phyloP scores from a whole-genome alignment of 2,888 invertebrate species.

The Eupithecia subfuscata region DNA sequence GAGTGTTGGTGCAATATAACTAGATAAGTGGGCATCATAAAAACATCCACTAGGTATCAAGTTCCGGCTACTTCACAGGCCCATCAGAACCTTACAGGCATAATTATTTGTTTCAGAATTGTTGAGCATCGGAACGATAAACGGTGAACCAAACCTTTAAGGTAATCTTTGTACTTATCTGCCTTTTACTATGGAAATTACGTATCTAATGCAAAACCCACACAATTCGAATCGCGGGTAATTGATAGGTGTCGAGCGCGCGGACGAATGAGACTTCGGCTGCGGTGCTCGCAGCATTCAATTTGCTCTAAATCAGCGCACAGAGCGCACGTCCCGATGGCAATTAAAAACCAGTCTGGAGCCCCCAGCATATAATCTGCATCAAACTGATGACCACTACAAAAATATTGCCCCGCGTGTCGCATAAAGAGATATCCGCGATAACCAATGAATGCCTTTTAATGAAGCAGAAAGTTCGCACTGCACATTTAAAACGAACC shows the following conservation, averaged over 20 bases:
- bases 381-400: conserved; percentile 60
- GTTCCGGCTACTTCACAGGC: not conserved
- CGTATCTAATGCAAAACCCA: conserved; percentile 53
- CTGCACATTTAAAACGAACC: conserved; percentile 42
- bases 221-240: conserved; percentile 60
- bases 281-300: conserved; percentile 67
- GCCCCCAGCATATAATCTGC: conserved; percentile 67
- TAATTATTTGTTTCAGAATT: conserved; percentile 7
- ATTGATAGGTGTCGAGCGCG: conserved; percentile 65
- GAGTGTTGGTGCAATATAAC: conserved; percentile 40
- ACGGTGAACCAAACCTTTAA: not conserved
- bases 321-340: conserved; percentile 55
- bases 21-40: conserved; percentile 19
- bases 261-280: conserved; percentile 63
- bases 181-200: conserved; percentile 14
- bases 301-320: conserved; percentile 74
- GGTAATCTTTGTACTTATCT: conserved; percentile 4
- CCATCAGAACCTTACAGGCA: conserved; percentile 5
- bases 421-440: conserved; percentile 48
- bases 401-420: conserved; percentile 52
- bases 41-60: conserved; percentile 7
- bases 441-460: conserved; percentile 48
- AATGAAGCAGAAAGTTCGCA: conserved; percentile 37
- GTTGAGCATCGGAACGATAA: not conserved
- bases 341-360: conserved; percentile 71